Evolutionary conservation across 2,797 vertebrate genomes (phyloP).

Genomic region (Enteromius mattozi): DNA sequence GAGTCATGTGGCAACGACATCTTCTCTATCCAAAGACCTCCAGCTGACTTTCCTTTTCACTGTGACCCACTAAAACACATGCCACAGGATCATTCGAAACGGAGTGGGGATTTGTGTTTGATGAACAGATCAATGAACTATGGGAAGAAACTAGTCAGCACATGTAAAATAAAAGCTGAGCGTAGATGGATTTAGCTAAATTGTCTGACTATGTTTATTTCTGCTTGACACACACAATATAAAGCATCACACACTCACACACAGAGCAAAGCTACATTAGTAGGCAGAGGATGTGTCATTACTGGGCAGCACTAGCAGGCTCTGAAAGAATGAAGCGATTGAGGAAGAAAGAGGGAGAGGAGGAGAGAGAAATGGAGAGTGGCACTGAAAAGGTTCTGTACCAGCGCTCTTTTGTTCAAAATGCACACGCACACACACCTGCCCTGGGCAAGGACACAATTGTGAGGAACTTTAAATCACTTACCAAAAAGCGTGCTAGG

Average conservation of each 20-base stretch:
- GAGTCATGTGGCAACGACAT: background rate
- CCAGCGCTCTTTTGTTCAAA: slow-evolving; percentile 29
- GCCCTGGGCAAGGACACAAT: background rate
- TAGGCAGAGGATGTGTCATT: slow-evolving; percentile 66
- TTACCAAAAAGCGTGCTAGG: background rate
- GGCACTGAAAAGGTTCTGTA: slow-evolving; percentile 44
- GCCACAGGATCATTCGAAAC: background rate
- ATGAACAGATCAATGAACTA: slow-evolving; percentile 21
- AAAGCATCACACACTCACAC: slow-evolving; percentile 43
- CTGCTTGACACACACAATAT: slow-evolving; percentile 18
- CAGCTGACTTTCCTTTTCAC: background rate
- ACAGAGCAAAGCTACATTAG: slow-evolving; percentile 63
- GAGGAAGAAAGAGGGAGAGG: slow-evolving; percentile 35
- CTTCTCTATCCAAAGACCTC: background rate
- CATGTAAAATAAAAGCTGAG: slow-evolving; percentile 25
- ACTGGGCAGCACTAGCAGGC: slow-evolving; percentile 63
- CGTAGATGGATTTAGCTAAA: background rate
- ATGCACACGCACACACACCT: slow-evolving; percentile 23
- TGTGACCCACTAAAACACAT: background rate
- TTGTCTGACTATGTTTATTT: slow-evolving; percentile 7
- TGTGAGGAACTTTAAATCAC: slow-evolving; percentile 1
- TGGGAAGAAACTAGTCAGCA: slow-evolving; percentile 20
- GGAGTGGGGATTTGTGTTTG: background rate
- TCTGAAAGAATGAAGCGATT: slow-evolving; percentile 69
- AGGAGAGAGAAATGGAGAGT: slow-evolving; percentile 54